Conservation (phyloP, 2,113 vertebrate genomes). For the Kryptolebias marmoratus region DNA sequence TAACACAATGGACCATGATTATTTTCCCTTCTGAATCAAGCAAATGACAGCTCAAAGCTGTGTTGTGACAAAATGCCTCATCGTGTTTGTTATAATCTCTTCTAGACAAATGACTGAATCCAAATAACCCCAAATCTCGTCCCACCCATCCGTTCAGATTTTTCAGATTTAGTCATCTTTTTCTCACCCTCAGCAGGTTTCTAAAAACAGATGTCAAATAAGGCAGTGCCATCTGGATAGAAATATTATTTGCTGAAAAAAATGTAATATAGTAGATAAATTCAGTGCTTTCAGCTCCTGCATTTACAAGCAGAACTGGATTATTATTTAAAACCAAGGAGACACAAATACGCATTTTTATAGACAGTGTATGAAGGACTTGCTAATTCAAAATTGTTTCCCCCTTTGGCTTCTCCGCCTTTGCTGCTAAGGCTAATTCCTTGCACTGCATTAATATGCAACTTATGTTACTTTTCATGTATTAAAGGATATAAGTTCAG, state of each 20-base stretch:
- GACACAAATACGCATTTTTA: not conserved
- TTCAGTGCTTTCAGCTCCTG: conserved; percentile 1
- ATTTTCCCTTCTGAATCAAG: not conserved
- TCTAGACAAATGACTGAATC: conserved; percentile 3
- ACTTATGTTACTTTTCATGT: too few relatives aligned
- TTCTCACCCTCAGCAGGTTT: conserved; percentile 50
- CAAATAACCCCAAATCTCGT: conserved; percentile 12
- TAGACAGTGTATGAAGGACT: not conserved
- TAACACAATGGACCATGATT: not conserved
- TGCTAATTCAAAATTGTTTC: not conserved
- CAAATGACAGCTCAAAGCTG: conserved; percentile 16
- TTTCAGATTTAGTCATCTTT: conserved; percentile 45
- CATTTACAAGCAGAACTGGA: not conserved
- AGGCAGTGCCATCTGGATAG: conserved; percentile 26
- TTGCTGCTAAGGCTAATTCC: conserved; percentile 21
- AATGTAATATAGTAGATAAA: conserved; percentile 15
- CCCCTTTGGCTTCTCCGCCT: not conserved
- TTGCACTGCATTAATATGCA: too few relatives aligned
- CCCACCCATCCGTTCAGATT: conserved; percentile 22
- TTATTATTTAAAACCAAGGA: not conserved
- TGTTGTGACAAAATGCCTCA: conserved; percentile 52
- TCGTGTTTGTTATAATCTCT: conserved; percentile 19
- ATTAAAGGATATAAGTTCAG: too few relatives aligned
- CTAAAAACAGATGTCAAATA: conserved; percentile 34
- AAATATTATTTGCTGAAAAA: conserved; percentile 11